Evolutionary conservation across 2,113 vertebrate species (phyloP), one percentile per base, ranked within the genome.

Genomic region (Recurvirostra avosetta): DNA sequence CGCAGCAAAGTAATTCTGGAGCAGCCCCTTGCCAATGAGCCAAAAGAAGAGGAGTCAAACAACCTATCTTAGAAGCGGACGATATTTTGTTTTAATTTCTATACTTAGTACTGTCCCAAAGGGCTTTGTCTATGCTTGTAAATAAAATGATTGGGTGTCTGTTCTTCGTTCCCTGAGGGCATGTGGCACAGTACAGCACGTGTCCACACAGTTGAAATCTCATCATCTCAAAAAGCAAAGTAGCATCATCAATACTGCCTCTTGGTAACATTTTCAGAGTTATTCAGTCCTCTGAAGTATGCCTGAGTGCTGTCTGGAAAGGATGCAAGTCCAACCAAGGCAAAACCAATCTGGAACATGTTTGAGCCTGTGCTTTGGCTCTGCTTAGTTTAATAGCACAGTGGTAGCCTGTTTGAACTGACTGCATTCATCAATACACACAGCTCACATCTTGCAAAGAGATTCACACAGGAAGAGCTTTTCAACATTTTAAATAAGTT

Each of bases 131-230:
- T 55, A 1, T 47, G 12, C 20, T 65, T 52, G 58, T 50, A 68
- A 76, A 79, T 72, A 41, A 86, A 91, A 61, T 41, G 22, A 29
- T 20, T 83, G 11, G 38, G 26, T 63, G 26, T 55, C n/a, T 79
- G 32, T 23, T 56, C 21, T 79, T 40, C 52, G 63, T 74, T 89
- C 23, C 32, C 32, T 8, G 21, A 59, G 10, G 52, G 5, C 34
- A 34, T 15, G 32, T 50, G 59, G 30, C 14, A 80, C 25, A 53
- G 32, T 40, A 32, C 12, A 32, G 23, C 2, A 3, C 0, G 0
- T 72, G 47, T 68, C 59, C 34, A n/a, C 38, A 38, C 18, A 13
- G 47, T 1, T 72, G 66, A 92, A 92, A 45, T 30, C n/a, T 59
- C 43, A 38, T 58, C 2, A 75, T 32, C 62, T 86, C 26, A 56